phyloP scores from a whole-genome alignment of 92 coral and sea anemone species.

The Porites divaricata region DNA sequence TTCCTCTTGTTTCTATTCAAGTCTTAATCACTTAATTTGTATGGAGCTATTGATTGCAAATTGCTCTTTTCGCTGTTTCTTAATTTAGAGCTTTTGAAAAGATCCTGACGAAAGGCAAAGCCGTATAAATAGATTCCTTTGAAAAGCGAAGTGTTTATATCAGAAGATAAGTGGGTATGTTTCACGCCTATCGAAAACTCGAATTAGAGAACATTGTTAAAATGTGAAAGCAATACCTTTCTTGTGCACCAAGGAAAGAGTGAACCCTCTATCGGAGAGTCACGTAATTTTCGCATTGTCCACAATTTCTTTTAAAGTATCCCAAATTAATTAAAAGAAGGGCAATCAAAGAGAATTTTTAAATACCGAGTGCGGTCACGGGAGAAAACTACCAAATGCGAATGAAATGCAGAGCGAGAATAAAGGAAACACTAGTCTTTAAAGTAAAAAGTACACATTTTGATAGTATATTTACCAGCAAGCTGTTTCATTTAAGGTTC shows the following conservation, averaged over 20 bases:
- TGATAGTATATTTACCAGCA: slow-evolving; percentile 46
- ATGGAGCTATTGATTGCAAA: slow-evolving; percentile 55
- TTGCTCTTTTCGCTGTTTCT: slow-evolving; percentile 50
- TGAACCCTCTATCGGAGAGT: slow-evolving; percentile 43
- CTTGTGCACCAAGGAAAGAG: slow-evolving; percentile 13
- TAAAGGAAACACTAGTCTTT: background rate
- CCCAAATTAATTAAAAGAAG: slow-evolving; percentile 71
- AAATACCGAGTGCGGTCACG: slow-evolving; percentile 32
- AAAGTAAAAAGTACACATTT: slow-evolving; percentile 34
- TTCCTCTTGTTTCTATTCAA: slow-evolving; percentile 70
- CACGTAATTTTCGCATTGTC: slow-evolving; percentile 51
- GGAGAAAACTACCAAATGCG: slow-evolving; percentile 1
- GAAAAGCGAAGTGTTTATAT: background rate
- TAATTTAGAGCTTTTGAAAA: slow-evolving; percentile 35
- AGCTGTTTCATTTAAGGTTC: slow-evolving; percentile 18
- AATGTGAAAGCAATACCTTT: background rate
- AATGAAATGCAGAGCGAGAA: background rate
- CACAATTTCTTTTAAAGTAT: slow-evolving; percentile 47
- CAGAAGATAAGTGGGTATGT: background rate
- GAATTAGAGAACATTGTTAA: background rate
- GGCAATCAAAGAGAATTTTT: slow-evolving; percentile 46
- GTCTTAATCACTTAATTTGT: slow-evolving; percentile 69
- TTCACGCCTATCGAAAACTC: slow-evolving; percentile 16
- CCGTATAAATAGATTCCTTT: slow-evolving; percentile 24
- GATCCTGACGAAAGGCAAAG: slow-evolving; percentile 6